Evolutionary conservation across 2,113 vertebrate species (phyloP), one percentile per base, ranked within the genome.

Genomic region (Pungitius pungitius): DNA sequence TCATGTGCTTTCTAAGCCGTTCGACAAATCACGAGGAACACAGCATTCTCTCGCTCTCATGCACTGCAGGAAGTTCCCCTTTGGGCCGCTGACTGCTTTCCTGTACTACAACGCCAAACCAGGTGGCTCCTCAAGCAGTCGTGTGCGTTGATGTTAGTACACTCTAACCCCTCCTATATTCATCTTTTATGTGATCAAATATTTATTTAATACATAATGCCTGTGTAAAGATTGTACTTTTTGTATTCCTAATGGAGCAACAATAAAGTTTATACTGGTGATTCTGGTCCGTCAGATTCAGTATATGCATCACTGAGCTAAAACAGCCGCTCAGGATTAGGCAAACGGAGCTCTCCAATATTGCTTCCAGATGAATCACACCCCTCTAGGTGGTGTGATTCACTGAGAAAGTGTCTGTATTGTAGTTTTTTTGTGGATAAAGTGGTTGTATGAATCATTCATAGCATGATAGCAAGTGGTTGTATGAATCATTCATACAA

Each of bases 1-100:
- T 92, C 90, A 92, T 92, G 89, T 85, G 91, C 57, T 86, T 73
- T 63, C 26, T 89, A 88, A 92, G 91, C 85, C 81, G 85, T 86
- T 63, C 40, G 35, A 54, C 68, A 79, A 89, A 90, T 92, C 91
- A 94, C 90, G 88, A 92, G 92, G 77, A 87, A 77, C 85, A 83
- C 78, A 86, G 82, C 87, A 83, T 72, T 88, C 81, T 75, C 42
- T 78, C 24, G n/a, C 56, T 52, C 61, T 52, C 58, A 52, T 42
- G 30, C 67, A 43, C 52, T 42, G 47, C 73, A 75, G 75, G 66
- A 78, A 80, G 75, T 80, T 33, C 62, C 58, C 58, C 78, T 63
- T 27, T 33, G 33, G 14, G 73, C 35, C 15, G 27, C 43, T 1
- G 8, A 61, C 67, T 55, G 8, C 20, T 57, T 58, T 40, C 70